Base-by-base conservation (phyloP, 37 sponge, comb jelly and placozoan genomes). In the Tethya wilhelma region DNA sequence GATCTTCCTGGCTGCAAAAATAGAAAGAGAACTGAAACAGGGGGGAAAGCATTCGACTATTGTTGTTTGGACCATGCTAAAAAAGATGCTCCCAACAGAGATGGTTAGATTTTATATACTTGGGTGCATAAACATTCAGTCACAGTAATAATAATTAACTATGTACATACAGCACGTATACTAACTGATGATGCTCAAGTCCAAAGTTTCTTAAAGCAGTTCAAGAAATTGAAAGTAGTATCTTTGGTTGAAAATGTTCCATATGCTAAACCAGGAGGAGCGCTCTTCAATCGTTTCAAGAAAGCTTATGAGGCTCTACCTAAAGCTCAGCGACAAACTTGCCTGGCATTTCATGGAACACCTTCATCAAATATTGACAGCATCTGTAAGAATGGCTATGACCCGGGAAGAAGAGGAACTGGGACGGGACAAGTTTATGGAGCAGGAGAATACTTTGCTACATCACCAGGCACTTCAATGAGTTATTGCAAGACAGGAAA, bases 371-470 rank as follows among this genome's bases (percentile, higher is more conserved):
- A 93, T 59, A 89, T 93, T 22, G 14, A 49, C 26, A 86, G 90
- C 33, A 93, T 93, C 34, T 93, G 90, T 62, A 44, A 34, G 42
- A 89, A 89, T 71, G 94, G 94, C 20, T 93, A 82, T 63, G 86
- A 93, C 45, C 77, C 87, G 1, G 44, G 17, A 0, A 37, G 22
- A 41, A 78, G 87, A 46, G n/a, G n/a, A n/a, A n/a, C n/a, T n/a
- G n/a, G n/a, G n/a, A 69, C 73, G 31, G 94, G 94, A 6, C 94
- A 93, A 39, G 81, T 84, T 2, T 77, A 82, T 78, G 94, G 94
- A 38, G 58, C 87, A n/a, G 94, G 94, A 30, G 94, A 93, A 55
- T 93, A 93, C 58, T 93, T 93, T 78, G 87, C 94, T 23, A 80
- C 80, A 0, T 74, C 69, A 57, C 90, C 94, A 29, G 71, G 41